Evolutionary conservation across 2,797 vertebrate genomes (phyloP), one percentile per base, ranked within the genome.

Genomic region (Girardinus metallicus): DNA sequence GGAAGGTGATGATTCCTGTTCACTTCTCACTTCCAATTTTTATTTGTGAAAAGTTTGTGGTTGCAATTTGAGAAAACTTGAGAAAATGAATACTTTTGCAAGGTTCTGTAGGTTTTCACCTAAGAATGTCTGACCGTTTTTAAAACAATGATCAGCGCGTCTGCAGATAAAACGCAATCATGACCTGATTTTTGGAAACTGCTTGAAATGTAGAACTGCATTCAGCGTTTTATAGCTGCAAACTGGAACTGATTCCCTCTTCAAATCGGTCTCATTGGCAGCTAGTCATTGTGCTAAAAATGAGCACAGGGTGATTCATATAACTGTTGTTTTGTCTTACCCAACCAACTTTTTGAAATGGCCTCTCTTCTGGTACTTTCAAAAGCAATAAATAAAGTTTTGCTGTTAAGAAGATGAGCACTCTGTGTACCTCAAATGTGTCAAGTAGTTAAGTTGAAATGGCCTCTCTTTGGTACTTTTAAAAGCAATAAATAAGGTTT

Each of bases 401-500:
- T 31, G 31, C 29, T 62, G 57, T 47, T 60, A 51, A 80, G 44
- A 80, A 51, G 85, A 84, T 80, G 79, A 57, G 68, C 70, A 88
- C 46, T 26, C n/a, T 74, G 74, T 34, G 11, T 51, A 92, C 64
- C 39, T 83, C 75, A 9, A 13, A 47, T 15, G 75, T 74, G 34
- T 77, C 75, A 46, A 73, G 74, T 21, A 21, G 62, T 62, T 31
- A 16, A 10, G 73, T 73, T 77, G 82, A 89, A 85, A 49, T 49
- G 47, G 39, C 12, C 68, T 44, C 68, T 43, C 66, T 70, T 18
- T 70, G 11, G 66, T 70, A 71, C 23, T 43, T 70, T 70, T 3
- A 34, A 64, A 36, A 64, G 31, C 15, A 64, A 64, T 29, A 60
- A 60, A 60, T 31, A 31, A 60, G 4, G 10, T 60, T 64, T 34